Evolutionary conservation across 2,888 invertebrate genomes (phyloP).

Genomic region (Tinea semifulvella): DNA sequence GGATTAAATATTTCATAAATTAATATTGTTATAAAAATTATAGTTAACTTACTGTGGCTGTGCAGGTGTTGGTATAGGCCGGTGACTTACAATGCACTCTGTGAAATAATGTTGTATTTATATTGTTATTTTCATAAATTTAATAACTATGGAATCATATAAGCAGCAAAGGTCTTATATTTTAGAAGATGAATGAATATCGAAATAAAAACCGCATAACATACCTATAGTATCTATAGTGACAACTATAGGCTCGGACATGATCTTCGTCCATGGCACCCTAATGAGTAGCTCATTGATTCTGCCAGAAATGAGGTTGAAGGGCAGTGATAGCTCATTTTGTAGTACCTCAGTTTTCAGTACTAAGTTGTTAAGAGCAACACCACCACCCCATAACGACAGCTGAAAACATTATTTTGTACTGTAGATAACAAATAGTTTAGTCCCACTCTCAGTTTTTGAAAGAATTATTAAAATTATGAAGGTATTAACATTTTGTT

Average conservation of each 20-base stretch:
- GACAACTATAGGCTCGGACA: slow-evolving; percentile 92
- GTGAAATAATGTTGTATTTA: no score
- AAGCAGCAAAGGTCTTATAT: no score
- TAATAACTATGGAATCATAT: no score
- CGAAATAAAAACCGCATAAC: no score
- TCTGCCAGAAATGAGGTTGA: slow-evolving; percentile 92
- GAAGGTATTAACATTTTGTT: no score
- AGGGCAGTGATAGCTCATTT: slow-evolving; percentile 87
- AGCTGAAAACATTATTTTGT: slow-evolving; percentile 60
- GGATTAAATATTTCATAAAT: no score
- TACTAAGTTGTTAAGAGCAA: slow-evolving; percentile 91
- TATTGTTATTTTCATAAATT: no score
- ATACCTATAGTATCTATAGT: slow-evolving; percentile 94
- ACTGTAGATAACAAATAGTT: no score
- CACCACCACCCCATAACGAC: slow-evolving; percentile 97
- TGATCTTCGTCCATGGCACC: slow-evolving; percentile 96
- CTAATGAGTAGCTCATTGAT: slow-evolving; percentile 90
- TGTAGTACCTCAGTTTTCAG: slow-evolving; percentile 91
- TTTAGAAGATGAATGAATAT: no score
- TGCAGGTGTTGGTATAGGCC: slow-evolving; percentile 24
- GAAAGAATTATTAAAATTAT: not conserved
- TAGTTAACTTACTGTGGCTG: slow-evolving; percentile 5
- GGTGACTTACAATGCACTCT: slow-evolving; percentile 52
- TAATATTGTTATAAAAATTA: no score
- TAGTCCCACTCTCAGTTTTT: not conserved